Evolutionary conservation across 2,888 invertebrate genomes (phyloP).

Genomic region (Andrena haemorrhoa): DNA sequence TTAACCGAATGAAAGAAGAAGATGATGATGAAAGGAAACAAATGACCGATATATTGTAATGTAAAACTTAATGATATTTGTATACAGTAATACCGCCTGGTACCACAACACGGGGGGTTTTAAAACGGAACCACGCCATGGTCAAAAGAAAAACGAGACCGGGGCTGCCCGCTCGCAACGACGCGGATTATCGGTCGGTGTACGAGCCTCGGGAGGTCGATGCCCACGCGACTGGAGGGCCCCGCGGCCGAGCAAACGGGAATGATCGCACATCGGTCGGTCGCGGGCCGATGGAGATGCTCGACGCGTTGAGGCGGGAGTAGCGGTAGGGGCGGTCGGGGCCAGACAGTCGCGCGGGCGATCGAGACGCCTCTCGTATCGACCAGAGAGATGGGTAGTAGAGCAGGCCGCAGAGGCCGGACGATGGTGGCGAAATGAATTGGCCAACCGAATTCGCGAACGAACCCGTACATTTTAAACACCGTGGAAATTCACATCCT

Average conservation of each 20-base stretch:
- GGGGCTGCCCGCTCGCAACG: slow-evolving; percentile 78
- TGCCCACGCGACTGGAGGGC: not conserved
- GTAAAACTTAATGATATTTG: slow-evolving; percentile 84
- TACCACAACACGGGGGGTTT: slow-evolving; percentile 73
- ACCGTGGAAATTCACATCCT: slow-evolving; percentile 83
- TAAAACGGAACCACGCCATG: slow-evolving; percentile 72
- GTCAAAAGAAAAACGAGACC: slow-evolving; percentile 76
- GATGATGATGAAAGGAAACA: slow-evolving; percentile 46
- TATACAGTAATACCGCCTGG: slow-evolving; percentile 82
- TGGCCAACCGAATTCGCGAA: slow-evolving; percentile 70
- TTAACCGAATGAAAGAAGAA: slow-evolving; percentile 64
- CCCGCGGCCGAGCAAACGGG: no score
- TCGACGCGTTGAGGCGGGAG: no score
- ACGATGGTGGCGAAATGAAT: slow-evolving; percentile 42
- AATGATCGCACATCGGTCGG: not conserved
- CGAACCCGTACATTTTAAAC: slow-evolving; percentile 72
- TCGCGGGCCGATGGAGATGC: no score
- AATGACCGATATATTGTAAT: slow-evolving; percentile 80
- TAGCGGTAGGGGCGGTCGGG: not conserved
- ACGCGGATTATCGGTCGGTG: slow-evolving; percentile 63
- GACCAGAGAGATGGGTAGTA: slow-evolving; percentile 32
- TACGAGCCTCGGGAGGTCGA: slow-evolving; percentile 51
- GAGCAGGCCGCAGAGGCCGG: slow-evolving; percentile 17
- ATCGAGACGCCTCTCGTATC: slow-evolving; percentile 56
- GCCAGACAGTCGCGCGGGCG: not conserved